These are phyloP conservation scores for Mellivora capensis DNA, from an alignment of 2,113 vertebrate genomes.

Conservation along the genomic window DNA sequence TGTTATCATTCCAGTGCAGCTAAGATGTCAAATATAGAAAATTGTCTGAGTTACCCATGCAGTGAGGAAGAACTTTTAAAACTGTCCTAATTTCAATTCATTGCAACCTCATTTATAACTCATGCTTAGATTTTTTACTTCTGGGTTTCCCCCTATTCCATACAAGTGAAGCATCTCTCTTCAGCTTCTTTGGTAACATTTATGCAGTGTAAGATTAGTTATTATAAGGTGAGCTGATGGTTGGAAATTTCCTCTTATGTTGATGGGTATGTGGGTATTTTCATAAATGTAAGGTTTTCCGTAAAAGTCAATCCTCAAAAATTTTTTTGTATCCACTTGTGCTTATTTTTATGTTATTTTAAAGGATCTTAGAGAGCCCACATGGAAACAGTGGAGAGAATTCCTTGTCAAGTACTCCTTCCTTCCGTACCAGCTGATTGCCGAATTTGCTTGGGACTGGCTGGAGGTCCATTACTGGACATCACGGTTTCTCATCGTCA, in stretches of 20 bases:
- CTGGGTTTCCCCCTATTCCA: not conserved
- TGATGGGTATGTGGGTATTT: not conserved
- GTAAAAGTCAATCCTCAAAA: not conserved
- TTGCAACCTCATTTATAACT: not conserved
- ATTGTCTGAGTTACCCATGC: not conserved
- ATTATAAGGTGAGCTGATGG: not conserved
- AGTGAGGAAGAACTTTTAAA: not conserved
- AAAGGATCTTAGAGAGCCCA: slow-evolving; percentile 85
- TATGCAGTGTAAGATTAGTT: not conserved
- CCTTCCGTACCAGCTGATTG: slow-evolving; percentile 94
- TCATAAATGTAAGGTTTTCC: not conserved
- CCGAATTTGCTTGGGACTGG: slow-evolving; percentile 98
- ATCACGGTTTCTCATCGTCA: slow-evolving; percentile 93
- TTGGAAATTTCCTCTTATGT: not conserved
- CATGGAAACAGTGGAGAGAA: slow-evolving; percentile 92
- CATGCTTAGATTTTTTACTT: not conserved
- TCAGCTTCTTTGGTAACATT: not conserved
- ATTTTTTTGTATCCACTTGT: not conserved
- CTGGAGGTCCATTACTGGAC: slow-evolving; percentile 95
- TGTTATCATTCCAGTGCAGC: not conserved
- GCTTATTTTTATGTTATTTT: not conserved
- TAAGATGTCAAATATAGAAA: not conserved
- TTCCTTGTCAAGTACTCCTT: slow-evolving; percentile 92
- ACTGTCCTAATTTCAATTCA: not conserved
- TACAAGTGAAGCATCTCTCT: not conserved